Percentiles rank a stretch among this genome's conserved stretches.
phyloP scores from a whole-genome alignment of 2,113 vertebrate species.

The Brevimyrus niger region DNA sequence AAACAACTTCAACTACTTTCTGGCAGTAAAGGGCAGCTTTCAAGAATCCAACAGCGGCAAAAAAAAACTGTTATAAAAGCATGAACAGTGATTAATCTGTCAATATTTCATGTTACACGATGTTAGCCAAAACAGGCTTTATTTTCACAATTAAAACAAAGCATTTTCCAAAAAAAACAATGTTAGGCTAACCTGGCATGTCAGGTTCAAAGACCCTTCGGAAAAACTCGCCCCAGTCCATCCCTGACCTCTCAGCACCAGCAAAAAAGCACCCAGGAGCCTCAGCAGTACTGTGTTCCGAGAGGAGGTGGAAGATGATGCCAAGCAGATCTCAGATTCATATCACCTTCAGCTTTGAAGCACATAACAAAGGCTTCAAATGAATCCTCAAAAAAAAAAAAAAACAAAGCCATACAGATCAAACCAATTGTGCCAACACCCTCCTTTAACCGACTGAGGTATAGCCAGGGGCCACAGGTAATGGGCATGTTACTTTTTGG shows the following conservation, averaged over 20 bases:
- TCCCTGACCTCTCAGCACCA: neutral
- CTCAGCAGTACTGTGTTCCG: neutral
- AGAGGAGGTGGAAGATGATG: neutral
- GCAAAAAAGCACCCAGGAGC: neutral
- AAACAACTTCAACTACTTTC: neutral
- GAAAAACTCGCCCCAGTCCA: neutral
- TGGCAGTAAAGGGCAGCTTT: neutral
- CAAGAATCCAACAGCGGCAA: neutral
- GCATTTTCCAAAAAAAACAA: neutral
- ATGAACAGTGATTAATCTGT: neutral
- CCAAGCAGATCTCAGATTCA: neutral
- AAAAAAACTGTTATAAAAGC: constrained; percentile 33
- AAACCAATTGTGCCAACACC: neutral
- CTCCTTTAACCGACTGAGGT: neutral
- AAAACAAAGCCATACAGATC: neutral
- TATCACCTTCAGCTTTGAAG: neutral
- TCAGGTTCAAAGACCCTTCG: neutral
- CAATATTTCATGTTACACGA: neutral
- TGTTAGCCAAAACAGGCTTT: neutral
- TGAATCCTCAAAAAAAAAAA: neutral
- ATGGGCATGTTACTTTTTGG: neutral
- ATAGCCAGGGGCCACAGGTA: neutral
- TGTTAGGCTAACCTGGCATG: neutral
- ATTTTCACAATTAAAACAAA: neutral
- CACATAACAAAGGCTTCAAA: neutral